Evolutionary conservation across 1,140 invertebrate genomes (phyloP).

Genomic region (Apocrypta bakeri): DNA sequence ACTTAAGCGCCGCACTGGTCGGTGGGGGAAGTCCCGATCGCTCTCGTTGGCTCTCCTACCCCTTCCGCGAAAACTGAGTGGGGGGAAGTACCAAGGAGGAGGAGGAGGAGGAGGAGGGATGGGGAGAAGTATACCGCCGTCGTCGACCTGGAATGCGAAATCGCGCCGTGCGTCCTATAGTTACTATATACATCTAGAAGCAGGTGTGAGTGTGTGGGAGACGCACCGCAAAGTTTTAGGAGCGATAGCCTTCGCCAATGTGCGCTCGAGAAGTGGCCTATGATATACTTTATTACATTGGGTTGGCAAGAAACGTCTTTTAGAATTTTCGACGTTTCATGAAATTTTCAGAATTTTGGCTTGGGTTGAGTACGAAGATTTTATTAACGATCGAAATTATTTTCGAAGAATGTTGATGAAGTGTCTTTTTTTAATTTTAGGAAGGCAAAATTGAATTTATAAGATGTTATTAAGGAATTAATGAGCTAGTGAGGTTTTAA

Average conservation of each 20-base stretch:
- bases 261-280: background rate
- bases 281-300: background rate
- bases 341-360: no score
- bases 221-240: background rate
- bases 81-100: slow-evolving; percentile 53
- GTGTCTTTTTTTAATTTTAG: no score
- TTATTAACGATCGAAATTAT: no score
- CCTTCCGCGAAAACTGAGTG: background rate
- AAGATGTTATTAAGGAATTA: no score
- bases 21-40: slow-evolving; percentile 30
- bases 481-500: no score
- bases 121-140: slow-evolving; percentile 9
- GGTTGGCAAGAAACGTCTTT: background rate
- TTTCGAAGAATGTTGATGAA: no score
- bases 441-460: no score
- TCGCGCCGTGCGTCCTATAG: slow-evolving; percentile 8
- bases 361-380: no score
- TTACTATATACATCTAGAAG: background rate
- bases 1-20: slow-evolving; percentile 22
- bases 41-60: background rate
- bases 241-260: background rate
- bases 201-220: background rate
- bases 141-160: slow-evolving; percentile 47
- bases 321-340: no score
- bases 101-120: slow-evolving; percentile 41